Evolutionary conservation across 1,140 invertebrate species (phyloP), one percentile per base, ranked within the genome.

Genomic region (Saccostrea cuccullata): DNA sequence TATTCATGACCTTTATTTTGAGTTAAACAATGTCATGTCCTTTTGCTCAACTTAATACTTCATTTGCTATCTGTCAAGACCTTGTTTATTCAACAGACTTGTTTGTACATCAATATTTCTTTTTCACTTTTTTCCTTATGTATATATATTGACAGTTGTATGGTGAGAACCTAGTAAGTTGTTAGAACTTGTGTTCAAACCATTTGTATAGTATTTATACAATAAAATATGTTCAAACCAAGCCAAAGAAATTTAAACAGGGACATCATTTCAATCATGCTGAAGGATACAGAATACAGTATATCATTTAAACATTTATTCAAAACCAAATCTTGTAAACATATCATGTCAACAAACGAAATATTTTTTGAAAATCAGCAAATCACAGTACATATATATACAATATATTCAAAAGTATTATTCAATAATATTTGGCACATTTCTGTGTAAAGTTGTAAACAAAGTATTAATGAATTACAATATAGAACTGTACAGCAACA

Each of bases 231-330:
- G 30, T 36, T 36, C 30, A 36, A 36, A 36, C 30, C 30, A 36
- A 36, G 30, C 30, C 30, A 47, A 47, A 47, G n/a, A 17, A 60
- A 47, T 3, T 47, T 47, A 47, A 47, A 47, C 47, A 47, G 47
- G 13, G 58, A 60, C 58, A 60, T 20, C 1, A 17, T 64, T n/a
- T 64, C 6, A 64, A 60, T 60, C 58, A 60, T 60, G 58, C 20
- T 60, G 58, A 60, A 64, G 58, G 58, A 20, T 64, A 64, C 1
- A 20, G 58, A 64, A 64, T 64, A 64, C 58, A 64, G 58, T 64
- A 64, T 64, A 64, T 64, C 58, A 64, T 64, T 64, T 64, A 64
- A 60, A 64, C 58, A 64, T 64, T 60, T 64, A 64, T 64, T 64
- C 58, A 64, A 64, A 64, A 64, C 5, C 58, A 20, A 17, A 64